Evolutionary conservation across 2,113 vertebrate genomes (phyloP).

Genomic region (Maylandia zebra): DNA sequence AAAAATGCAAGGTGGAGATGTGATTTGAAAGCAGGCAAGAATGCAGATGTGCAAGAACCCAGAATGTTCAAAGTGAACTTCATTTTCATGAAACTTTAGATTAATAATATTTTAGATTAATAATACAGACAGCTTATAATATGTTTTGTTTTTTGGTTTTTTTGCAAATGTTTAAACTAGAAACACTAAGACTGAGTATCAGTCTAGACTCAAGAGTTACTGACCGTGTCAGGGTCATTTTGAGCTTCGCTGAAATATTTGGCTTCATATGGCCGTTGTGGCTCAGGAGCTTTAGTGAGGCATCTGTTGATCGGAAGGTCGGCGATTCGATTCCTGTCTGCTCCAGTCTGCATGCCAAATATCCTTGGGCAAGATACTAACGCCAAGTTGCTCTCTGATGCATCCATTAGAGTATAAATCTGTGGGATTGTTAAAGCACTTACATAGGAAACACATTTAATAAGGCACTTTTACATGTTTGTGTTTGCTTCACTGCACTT

Average conservation of each 20-base stretch:
- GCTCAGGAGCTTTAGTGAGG: background rate
- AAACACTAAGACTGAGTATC: background rate
- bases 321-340: background rate
- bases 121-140: background rate
- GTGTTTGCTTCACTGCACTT: background rate
- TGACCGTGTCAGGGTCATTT: background rate
- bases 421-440: background rate
- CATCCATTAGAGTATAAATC: background rate
- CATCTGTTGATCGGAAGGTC: background rate
- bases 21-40: background rate
- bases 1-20: background rate
- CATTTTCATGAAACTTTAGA: background rate
- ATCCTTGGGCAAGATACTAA: background rate
- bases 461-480: background rate
- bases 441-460: background rate
- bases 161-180: background rate
- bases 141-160: background rate
- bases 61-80: background rate
- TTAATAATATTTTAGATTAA: background rate
- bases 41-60: background rate
- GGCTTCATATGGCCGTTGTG: background rate
- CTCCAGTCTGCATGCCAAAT: background rate
- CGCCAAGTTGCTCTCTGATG: background rate
- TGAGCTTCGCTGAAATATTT: background rate
- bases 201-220: background rate